Conservation (phyloP, 2,113 vertebrate genomes). For the Uria lomvia region DNA sequence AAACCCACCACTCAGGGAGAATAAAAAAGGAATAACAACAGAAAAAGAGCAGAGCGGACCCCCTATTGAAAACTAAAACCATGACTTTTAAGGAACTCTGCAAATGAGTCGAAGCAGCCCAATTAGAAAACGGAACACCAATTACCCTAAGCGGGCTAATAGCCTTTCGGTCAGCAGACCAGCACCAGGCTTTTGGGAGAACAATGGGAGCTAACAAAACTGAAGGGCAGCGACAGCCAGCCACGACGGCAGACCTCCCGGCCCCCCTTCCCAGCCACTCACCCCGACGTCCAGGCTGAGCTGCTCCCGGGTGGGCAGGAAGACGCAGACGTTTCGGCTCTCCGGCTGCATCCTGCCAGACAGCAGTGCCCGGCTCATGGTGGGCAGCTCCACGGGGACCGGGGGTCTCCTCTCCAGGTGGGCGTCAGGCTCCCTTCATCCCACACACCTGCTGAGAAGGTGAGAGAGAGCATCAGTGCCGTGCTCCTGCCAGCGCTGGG, state of each 20-base stretch:
- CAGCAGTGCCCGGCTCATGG: conserved; percentile 51
- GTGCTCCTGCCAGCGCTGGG: neutral
- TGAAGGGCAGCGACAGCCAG: neutral
- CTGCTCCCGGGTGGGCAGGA: conserved; percentile 83
- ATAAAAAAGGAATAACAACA: neutral
- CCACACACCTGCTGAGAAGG: conserved; percentile 23
- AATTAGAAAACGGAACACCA: neutral
- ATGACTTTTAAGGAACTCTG: neutral
- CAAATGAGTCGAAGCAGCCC: neutral
- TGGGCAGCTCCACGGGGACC: neutral
- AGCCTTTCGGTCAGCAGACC: neutral
- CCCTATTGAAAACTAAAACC: neutral
- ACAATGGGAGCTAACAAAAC: neutral
- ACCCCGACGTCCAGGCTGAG: conserved; percentile 82
- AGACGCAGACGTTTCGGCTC: conserved; percentile 79
- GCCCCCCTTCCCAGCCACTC: neutral
- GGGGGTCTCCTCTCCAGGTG: neutral
- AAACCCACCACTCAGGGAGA: neutral
- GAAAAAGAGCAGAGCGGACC: neutral
- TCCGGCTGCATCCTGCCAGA: conserved; percentile 53
- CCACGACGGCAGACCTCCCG: neutral
- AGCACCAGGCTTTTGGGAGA: neutral
- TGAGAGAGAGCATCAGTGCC: neutral
- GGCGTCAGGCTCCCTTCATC: conserved; percentile 27
- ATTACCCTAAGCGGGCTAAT: conserved; percentile 29